These are phyloP conservation scores for Drosophila affinis DNA, from an alignment of 2,888 invertebrate genomes.

Conservation along the genomic window DNA sequence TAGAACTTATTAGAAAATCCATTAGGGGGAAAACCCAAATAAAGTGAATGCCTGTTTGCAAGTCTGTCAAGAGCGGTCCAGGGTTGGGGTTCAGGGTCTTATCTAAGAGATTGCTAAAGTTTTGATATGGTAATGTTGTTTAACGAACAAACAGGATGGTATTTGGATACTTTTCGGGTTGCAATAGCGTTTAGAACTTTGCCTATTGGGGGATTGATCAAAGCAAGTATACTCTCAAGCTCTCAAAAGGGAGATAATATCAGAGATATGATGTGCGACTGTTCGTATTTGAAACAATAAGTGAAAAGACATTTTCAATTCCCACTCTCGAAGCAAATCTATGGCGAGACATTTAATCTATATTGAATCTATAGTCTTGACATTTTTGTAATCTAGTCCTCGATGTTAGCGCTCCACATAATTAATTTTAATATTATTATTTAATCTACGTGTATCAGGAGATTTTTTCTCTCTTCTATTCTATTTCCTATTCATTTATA, in stretches of 20 bases:
- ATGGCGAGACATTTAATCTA: too few relatives aligned
- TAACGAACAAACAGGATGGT: not conserved
- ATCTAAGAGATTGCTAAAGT: not conserved
- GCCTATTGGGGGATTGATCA: not conserved
- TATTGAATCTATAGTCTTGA: too few relatives aligned
- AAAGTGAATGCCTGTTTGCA: not conserved
- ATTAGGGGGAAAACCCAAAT: constrained; percentile 6
- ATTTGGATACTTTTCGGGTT: not conserved
- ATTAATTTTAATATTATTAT: too few relatives aligned
- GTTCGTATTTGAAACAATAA: too few relatives aligned
- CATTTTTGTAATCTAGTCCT: too few relatives aligned
- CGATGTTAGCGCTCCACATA: too few relatives aligned
- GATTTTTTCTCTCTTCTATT: not conserved
- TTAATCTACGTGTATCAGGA: too few relatives aligned
- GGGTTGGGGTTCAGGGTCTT: not conserved
- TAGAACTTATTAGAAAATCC: constrained; percentile 6
- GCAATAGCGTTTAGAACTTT: not conserved
- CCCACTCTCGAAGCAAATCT: too few relatives aligned
- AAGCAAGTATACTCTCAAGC: not conserved
- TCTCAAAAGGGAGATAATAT: not conserved
- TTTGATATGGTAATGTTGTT: not conserved
- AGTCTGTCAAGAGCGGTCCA: not conserved
- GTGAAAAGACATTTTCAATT: too few relatives aligned
- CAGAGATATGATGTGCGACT: too few relatives aligned
- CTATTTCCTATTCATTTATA: too few relatives aligned